Evolutionary conservation across 2,113 vertebrate genomes (phyloP).

Genomic region (Rhineura floridana): DNA sequence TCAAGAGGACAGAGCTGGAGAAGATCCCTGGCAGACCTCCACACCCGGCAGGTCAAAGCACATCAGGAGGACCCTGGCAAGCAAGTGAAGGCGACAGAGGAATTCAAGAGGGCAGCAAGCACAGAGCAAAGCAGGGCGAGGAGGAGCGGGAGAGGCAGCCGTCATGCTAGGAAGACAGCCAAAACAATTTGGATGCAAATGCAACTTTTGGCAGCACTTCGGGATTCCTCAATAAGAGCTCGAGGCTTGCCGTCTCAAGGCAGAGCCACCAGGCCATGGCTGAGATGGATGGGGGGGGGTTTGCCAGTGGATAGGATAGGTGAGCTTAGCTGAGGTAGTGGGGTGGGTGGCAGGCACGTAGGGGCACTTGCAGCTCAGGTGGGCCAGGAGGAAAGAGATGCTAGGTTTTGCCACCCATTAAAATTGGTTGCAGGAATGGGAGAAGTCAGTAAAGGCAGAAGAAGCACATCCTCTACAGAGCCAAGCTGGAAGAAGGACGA

Average conservation of each 20-base stretch:
- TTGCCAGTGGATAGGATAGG: not conserved
- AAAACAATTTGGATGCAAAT: not conserved
- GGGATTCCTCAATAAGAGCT: not conserved
- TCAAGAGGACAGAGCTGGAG: too few relatives aligned
- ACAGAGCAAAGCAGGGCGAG: too few relatives aligned
- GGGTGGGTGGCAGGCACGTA: not conserved
- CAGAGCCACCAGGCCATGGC: not conserved
- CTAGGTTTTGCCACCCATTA: not conserved
- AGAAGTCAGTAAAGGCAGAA: too few relatives aligned
- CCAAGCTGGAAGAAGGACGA: not conserved
- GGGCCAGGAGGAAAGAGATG: not conserved
- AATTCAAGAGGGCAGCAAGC: too few relatives aligned
- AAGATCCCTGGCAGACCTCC: too few relatives aligned
- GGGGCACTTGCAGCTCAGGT: not conserved
- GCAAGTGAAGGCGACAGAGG: not conserved
- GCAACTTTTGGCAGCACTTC: not conserved
- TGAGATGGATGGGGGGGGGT: not conserved
- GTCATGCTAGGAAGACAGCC: not conserved
- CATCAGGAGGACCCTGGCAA: too few relatives aligned
- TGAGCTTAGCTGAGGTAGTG: not conserved
- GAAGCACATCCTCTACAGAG: not conserved
- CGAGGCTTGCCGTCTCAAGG: not conserved
- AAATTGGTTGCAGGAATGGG: too few relatives aligned
- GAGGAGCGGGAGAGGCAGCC: not conserved
- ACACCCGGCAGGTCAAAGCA: too few relatives aligned